Percentiles rank a stretch among this genome's conserved stretches.
These are phyloP conservation scores for Diachasmimorpha longicaudata DNA, from an alignment of 1,140 invertebrate genomes.

Conservation along the genomic window DNA sequence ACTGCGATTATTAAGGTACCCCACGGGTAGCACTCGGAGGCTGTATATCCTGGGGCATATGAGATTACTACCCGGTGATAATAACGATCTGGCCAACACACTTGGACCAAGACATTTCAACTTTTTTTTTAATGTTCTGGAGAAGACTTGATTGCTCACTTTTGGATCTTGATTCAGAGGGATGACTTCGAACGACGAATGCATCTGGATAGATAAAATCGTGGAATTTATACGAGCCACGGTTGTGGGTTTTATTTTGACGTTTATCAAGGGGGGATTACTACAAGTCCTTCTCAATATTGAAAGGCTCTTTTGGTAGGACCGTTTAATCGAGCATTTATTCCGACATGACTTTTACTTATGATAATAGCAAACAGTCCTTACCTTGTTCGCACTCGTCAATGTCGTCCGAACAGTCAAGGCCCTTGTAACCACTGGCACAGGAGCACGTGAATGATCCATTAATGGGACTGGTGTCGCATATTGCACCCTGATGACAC, in stretches of 20 bases:
- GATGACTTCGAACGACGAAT: background rate
- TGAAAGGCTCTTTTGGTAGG: too few relatives aligned
- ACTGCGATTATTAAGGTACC: constrained; percentile 40
- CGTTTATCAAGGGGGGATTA: background rate
- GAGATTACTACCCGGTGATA: constrained; percentile 39
- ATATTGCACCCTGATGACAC: constrained; percentile 91
- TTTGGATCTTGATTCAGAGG: constrained; percentile 13
- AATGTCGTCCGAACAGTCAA: constrained; percentile 92
- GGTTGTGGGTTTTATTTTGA: background rate
- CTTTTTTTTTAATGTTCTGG: constrained; percentile 15
- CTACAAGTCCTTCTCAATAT: too few relatives aligned
- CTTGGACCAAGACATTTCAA: constrained; percentile 27
- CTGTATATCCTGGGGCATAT: constrained; percentile 33
- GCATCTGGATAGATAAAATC: constrained; percentile 13
- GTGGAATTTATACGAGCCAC: background rate
- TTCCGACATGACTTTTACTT: background rate
- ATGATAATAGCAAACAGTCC: background rate
- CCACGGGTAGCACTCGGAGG: constrained; percentile 29
- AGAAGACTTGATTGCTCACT: background rate
- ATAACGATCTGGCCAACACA: constrained; percentile 32
- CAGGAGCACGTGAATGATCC: constrained; percentile 94
- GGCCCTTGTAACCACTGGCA: constrained; percentile 87
- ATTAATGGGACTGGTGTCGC: constrained; percentile 94
- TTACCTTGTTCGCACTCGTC: constrained; percentile 94
- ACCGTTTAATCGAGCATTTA: background rate